These are phyloP conservation scores for Hydrolagus colliei DNA, from an alignment of 2,797 vertebrate genomes.

Conservation along the genomic window DNA sequence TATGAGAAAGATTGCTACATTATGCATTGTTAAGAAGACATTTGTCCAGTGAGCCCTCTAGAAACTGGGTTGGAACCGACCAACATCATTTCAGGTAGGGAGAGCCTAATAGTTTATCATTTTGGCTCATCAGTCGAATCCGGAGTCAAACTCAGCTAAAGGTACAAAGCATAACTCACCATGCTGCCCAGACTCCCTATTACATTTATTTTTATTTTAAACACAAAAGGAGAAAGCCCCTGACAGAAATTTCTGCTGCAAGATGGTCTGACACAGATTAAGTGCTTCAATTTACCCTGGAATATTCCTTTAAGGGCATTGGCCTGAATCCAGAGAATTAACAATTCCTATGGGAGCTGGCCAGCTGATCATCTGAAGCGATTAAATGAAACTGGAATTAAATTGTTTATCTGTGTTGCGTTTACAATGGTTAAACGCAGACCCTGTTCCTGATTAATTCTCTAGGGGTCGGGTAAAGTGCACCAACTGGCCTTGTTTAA, in stretches of 20 bases:
- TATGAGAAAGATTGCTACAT: too few species aligned
- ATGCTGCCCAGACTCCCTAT: not conserved
- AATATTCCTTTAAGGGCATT: not conserved
- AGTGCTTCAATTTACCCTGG: not conserved
- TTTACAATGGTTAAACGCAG: constrained; percentile 17
- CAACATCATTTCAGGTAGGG: too few species aligned
- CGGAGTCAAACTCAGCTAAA: not conserved
- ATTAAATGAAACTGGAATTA: constrained; percentile 14
- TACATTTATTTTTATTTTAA: not conserved
- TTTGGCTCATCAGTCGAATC: not conserved
- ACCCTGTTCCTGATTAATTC: not conserved
- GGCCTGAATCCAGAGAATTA: not conserved
- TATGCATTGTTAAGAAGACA: too few species aligned
- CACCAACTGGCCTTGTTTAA: not conserved
- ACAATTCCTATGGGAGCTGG: not conserved
- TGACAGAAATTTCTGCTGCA: not conserved
- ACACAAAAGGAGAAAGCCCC: not conserved
- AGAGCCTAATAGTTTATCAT: too few species aligned
- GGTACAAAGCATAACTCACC: not conserved
- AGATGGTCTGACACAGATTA: not conserved
- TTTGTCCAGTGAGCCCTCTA: too few species aligned
- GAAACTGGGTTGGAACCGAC: too few species aligned
- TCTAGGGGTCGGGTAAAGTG: not conserved
- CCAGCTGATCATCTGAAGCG: not conserved
- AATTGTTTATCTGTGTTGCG: not conserved